phyloP scores from a whole-genome alignment of 92 coral and sea anemone genomes.

The Porites evermanni region DNA sequence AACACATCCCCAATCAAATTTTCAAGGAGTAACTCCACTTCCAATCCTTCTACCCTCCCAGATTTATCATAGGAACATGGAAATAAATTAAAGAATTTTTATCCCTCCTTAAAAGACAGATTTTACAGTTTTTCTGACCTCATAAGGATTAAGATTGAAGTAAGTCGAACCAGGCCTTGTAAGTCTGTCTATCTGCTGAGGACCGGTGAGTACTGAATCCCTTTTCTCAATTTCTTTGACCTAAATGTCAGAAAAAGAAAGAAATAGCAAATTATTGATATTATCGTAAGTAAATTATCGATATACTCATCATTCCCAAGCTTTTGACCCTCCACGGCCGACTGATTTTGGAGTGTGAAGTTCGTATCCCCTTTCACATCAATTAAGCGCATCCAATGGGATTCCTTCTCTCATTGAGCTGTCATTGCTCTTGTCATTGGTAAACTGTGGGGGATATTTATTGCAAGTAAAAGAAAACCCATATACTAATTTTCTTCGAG shows the following conservation, averaged over 20 bases:
- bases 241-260: slow-evolving; percentile 31
- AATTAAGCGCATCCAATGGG: too few relatives aligned
- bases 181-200: slow-evolving; percentile 93
- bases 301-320: too few relatives aligned
- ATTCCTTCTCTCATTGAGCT: too few relatives aligned
- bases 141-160: slow-evolving; percentile 94
- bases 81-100: background rate
- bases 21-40: background rate
- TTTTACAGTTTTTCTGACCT: slow-evolving; percentile 57
- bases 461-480: too few relatives aligned
- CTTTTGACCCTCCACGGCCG: too few relatives aligned
- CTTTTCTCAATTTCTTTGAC: slow-evolving; percentile 90
- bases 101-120: background rate
- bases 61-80: too few relatives aligned
- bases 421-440: too few relatives aligned
- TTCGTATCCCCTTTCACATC: too few relatives aligned
- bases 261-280: background rate
- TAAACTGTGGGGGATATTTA: too few relatives aligned
- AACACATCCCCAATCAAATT: too few relatives aligned
- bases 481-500: too few relatives aligned
- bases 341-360: too few relatives aligned
- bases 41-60: background rate
- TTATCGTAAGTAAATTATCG: background rate
- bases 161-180: slow-evolving; percentile 95
- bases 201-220: slow-evolving; percentile 89